Evolutionary conservation across 2,888 invertebrate genomes (phyloP).

Genomic region (Heliconius sara): DNA sequence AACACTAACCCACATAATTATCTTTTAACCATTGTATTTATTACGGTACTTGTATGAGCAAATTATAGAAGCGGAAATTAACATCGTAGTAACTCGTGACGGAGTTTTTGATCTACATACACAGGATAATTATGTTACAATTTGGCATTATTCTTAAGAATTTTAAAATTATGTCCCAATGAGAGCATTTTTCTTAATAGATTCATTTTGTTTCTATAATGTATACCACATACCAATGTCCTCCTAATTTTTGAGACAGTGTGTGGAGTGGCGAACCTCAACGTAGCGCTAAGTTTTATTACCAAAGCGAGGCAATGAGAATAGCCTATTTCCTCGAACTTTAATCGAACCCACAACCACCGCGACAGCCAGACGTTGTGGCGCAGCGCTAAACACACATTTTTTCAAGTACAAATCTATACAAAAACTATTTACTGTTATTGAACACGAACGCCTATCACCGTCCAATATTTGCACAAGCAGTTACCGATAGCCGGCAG

Average conservation of each 20-base stretch:
- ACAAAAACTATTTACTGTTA: neutral
- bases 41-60: neutral
- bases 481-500: conserved; percentile 22
- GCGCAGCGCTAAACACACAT: neutral
- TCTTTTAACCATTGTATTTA: neutral
- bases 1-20: neutral
- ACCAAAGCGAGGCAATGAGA: neutral
- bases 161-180: too few species aligned
- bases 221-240: too few species aligned
- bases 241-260: too few species aligned
- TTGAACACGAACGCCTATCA: conserved; percentile 1
- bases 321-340: neutral
- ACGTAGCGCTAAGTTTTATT: neutral
- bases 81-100: neutral
- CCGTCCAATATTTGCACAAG: conserved; percentile 35
- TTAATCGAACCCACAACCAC: neutral
- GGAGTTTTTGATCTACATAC: neutral
- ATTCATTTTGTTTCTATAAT: too few species aligned
- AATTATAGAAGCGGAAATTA: conserved; percentile 6
- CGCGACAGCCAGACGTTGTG: neutral
- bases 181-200: neutral
- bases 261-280: too few species aligned
- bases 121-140: neutral
- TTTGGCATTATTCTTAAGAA: too few species aligned
- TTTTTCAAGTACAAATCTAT: neutral